phyloP scores from a whole-genome alignment of 1,140 invertebrate species.

The Rhopalosiphum maidis region DNA sequence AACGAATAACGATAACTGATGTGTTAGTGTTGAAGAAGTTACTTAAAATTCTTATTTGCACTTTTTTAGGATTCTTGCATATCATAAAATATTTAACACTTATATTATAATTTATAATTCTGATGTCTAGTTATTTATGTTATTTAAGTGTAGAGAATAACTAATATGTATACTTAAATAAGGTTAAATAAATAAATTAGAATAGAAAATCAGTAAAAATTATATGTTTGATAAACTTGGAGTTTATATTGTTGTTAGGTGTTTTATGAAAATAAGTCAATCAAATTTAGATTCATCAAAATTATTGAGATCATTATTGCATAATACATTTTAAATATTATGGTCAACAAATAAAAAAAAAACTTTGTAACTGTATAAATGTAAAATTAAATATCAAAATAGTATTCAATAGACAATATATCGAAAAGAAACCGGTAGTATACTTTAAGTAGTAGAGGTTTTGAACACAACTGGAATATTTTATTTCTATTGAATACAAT shows the following conservation, averaged over 20 bases:
- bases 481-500: constrained; percentile 1
- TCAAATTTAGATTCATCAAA: neutral
- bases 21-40: neutral
- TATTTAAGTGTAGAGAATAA: neutral
- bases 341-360: neutral
- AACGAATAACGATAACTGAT: neutral
- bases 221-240: neutral
- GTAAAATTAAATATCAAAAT: constrained; percentile 1
- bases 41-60: neutral
- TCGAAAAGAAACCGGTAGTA: neutral
- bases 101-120: neutral
- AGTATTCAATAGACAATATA: neutral
- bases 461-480: constrained; percentile 3
- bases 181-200: neutral
- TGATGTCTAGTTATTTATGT: neutral
- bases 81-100: neutral
- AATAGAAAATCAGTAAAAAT: neutral
- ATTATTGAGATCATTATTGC: neutral
- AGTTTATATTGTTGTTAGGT: neutral
- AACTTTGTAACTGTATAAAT: neutral
- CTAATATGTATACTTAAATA: neutral
- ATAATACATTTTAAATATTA: no score
- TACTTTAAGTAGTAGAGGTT: neutral
- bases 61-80: neutral
- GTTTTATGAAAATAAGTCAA: neutral